Conservation (phyloP, 37 sponge, comb jelly and placozoan species). For the Tethya wilhelma region DNA sequence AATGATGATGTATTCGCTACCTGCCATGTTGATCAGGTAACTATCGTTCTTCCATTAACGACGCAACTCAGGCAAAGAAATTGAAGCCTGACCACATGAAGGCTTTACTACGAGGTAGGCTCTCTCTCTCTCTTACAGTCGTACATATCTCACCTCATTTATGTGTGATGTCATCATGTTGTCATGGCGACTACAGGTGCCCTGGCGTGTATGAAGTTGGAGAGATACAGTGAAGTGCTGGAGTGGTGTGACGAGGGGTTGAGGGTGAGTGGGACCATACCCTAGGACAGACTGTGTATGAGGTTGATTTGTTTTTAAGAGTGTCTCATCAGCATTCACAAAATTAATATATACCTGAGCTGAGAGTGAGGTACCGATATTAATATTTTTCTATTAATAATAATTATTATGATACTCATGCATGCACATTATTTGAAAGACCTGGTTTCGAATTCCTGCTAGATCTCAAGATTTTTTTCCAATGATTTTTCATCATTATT, state of each 20-base stretch:
- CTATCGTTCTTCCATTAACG: slow-evolving; percentile 73
- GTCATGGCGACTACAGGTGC: slow-evolving; percentile 34
- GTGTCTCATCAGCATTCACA: background rate
- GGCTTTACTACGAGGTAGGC: slow-evolving; percentile 72
- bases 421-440: no score
- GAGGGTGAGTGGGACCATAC: slow-evolving; percentile 1
- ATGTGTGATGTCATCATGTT: no score
- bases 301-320: background rate
- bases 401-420: no score
- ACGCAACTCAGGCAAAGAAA: slow-evolving; percentile 64
- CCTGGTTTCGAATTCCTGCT: no score
- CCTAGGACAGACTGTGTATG: background rate
- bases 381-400: no score
- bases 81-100: slow-evolving; percentile 78
- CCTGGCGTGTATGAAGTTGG: slow-evolving; percentile 47
- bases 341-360: no score
- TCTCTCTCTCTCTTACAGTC: no score
- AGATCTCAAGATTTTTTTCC: no score
- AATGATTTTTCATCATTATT: no score
- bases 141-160: no score
- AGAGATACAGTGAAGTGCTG: slow-evolving; percentile 60
- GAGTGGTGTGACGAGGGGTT: slow-evolving; percentile 88
- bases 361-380: no score
- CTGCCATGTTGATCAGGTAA: slow-evolving; percentile 59
- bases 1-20: background rate